phyloP scores from a whole-genome alignment of 2,888 invertebrate genomes.

The Macrophya annulata region DNA sequence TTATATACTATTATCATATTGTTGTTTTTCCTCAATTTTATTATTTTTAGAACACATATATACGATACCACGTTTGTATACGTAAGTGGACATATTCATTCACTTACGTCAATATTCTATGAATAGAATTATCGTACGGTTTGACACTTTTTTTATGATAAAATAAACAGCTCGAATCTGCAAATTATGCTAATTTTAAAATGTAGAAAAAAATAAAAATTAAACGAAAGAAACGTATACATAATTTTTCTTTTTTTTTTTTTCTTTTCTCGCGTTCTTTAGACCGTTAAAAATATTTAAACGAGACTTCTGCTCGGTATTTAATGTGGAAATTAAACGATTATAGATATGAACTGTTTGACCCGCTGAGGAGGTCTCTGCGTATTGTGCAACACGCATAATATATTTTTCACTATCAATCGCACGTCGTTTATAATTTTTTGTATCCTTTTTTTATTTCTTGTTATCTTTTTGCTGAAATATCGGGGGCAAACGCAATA shows the following conservation, averaged over 20 bases:
- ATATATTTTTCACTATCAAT: background rate
- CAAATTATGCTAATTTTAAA: background rate
- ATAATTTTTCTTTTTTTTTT: too few relatives aligned
- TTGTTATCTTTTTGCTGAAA: background rate
- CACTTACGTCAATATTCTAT: background rate
- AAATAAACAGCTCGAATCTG: background rate
- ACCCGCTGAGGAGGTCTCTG: constrained; percentile 32
- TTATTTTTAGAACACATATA: background rate
- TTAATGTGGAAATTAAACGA: constrained; percentile 10
- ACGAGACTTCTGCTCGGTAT: background rate
- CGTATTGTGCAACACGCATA: background rate
- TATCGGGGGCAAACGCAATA: background rate
- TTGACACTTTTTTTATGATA: background rate
- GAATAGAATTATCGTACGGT: background rate
- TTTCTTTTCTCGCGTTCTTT: background rate
- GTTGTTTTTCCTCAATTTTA: background rate
- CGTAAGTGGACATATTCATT: background rate
- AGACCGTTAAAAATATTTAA: background rate
- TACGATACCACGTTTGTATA: background rate
- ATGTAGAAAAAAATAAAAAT: background rate
- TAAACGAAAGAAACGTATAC: background rate
- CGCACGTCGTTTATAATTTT: too few relatives aligned
- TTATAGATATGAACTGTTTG: constrained; percentile 22
- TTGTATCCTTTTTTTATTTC: background rate
- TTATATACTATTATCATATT: background rate